A percentile compares a stretch with the other conserved stretches of the same genome.
phyloP scores from a whole-genome alignment of 2,888 invertebrate species.

The Sussaba pulchella region DNA sequence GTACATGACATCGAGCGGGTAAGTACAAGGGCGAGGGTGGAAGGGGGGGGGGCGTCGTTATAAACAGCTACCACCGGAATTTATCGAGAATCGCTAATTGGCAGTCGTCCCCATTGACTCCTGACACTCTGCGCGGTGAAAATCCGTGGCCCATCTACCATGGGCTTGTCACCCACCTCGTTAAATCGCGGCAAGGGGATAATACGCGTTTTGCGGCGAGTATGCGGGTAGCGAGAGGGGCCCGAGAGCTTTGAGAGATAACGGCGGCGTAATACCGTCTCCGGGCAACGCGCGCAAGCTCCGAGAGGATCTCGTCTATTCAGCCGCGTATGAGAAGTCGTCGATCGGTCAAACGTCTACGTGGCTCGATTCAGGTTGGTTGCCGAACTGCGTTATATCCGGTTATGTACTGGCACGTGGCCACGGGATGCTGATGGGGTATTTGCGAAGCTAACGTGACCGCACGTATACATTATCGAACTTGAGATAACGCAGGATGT shows the following conservation, averaged over 20 bases:
- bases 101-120: background rate
- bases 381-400: background rate
- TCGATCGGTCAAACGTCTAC: constrained; percentile 18
- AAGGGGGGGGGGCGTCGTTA: background rate
- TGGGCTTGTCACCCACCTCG: constrained; percentile 6
- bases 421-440: constrained; percentile 26
- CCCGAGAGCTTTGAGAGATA: constrained; percentile 39
- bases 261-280: constrained; percentile 51
- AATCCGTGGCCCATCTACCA: background rate
- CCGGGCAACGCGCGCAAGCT: constrained; percentile 26
- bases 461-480: constrained; percentile 2
- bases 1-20: background rate
- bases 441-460: constrained; percentile 9
- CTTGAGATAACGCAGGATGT: background rate
- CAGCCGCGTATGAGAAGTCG: constrained; percentile 25
- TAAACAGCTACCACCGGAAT: background rate
- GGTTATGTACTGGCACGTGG: background rate
- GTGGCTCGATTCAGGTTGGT: constrained; percentile 16
- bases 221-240: background rate
- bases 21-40: too few relatives aligned
- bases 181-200: constrained; percentile 13
- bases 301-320: constrained; percentile 30
- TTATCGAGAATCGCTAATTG: constrained; percentile 12
- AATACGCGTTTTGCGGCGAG: constrained; percentile 42
- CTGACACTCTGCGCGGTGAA: background rate